Percentiles rank a stretch among this genome's conserved stretches.
Evolutionary conservation across 2,888 invertebrate species (phyloP).

Genomic region (Apoda limacodes): DNA sequence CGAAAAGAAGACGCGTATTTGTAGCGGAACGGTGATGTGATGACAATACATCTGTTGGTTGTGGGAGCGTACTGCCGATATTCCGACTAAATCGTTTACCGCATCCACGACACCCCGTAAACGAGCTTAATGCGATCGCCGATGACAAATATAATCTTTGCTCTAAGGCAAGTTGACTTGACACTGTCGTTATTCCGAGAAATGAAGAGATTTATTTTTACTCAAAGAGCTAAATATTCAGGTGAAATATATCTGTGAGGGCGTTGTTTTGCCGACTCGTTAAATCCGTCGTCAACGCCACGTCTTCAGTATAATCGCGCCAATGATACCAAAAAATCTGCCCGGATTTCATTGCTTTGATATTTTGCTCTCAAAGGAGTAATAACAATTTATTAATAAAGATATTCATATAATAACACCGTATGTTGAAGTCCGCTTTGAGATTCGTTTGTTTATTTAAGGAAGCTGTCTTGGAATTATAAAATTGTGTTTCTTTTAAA

Average conservation of each 20-base stretch:
- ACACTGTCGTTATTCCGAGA: conserved; percentile 65
- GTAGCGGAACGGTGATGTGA: conserved; percentile 36
- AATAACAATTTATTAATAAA: conserved; percentile 47
- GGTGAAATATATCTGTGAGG: conserved; percentile 64
- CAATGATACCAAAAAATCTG: conserved; percentile 55
- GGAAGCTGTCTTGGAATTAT: no score
- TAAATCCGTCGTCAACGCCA: conserved; percentile 53
- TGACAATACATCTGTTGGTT: conserved; percentile 57
- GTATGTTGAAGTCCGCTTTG: no score
- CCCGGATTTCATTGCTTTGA: conserved; percentile 49
- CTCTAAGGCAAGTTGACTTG: conserved; percentile 59
- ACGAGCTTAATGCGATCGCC: conserved; percentile 51
- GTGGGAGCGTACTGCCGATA: conserved; percentile 31
- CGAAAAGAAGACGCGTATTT: conserved; percentile 30
- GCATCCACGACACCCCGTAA: conserved; percentile 51
- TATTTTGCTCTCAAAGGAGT: conserved; percentile 50
- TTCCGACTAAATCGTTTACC: conserved; percentile 52
- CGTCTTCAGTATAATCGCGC: conserved; percentile 65
- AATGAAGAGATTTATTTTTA: conserved; percentile 64
- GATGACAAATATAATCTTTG: conserved; percentile 68
- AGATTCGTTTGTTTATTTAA: no score
- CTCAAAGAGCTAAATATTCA: conserved; percentile 66
- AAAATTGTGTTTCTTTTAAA: no score
- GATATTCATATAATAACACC: no score
- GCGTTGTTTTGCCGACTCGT: conserved; percentile 51